These are phyloP conservation scores for Reticulitermes lucifugus DNA, from an alignment of 2,888 invertebrate species.

Conservation along the genomic window DNA sequence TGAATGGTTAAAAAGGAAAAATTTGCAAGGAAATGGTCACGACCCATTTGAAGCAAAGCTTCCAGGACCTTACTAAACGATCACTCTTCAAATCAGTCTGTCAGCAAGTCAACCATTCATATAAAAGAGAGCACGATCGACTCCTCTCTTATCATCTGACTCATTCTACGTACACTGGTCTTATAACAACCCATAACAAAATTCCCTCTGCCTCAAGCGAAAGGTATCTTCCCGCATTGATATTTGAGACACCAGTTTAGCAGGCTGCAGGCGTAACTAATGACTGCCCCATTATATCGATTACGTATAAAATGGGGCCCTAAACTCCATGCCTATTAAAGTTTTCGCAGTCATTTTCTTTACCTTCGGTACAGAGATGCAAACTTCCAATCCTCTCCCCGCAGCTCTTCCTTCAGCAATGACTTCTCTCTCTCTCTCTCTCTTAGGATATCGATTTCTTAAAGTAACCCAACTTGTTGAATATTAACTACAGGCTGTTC, in stretches of 20 bases:
- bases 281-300: constrained; percentile 6
- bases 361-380: constrained; percentile 1
- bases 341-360: constrained; percentile 8
- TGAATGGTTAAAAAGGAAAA: too few species aligned
- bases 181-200: background rate
- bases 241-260: background rate
- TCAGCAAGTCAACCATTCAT: background rate
- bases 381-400: constrained; percentile 2
- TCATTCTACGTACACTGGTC: too few species aligned
- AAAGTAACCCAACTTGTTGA: constrained; percentile 39
- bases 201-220: background rate
- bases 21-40: too few species aligned
- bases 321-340: constrained; percentile 21
- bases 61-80: too few species aligned
- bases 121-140: background rate
- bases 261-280: constrained; percentile 6
- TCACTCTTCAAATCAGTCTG: too few species aligned
- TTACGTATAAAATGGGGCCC: background rate
- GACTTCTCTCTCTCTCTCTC: background rate
- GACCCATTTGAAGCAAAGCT: too few species aligned
- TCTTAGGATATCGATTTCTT: constrained; percentile 18
- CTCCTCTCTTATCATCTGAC: too few species aligned
- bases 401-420: background rate
- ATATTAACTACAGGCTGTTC: constrained; percentile 19
- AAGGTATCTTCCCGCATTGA: background rate